phyloP scores from a whole-genome alignment of 2,888 invertebrate genomes.

The Tenodera sinensis region DNA sequence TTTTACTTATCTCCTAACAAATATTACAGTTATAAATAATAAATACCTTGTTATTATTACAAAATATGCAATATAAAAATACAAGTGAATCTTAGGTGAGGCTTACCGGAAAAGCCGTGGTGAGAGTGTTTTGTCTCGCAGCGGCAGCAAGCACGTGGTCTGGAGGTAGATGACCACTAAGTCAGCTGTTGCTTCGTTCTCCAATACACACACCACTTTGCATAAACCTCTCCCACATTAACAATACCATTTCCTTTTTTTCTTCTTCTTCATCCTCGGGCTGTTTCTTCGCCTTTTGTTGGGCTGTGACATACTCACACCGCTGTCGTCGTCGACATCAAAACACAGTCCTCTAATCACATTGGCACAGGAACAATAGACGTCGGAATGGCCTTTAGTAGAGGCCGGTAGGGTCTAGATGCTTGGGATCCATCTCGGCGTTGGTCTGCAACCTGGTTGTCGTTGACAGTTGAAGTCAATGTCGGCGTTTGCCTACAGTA shows the following conservation, averaged over 20 bases:
- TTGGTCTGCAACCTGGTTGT: neutral
- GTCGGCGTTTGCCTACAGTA: no score
- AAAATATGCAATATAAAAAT: neutral
- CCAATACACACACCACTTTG: neutral
- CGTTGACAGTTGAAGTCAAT: no score
- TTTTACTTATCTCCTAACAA: neutral
- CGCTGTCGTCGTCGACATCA: neutral
- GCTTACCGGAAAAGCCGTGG: constrained; percentile 8
- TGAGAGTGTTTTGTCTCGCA: neutral
- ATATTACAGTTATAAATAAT: constrained; percentile 5
- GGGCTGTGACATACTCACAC: neutral
- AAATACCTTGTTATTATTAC: neutral
- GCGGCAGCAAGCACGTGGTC: neutral
- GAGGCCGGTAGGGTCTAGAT: neutral
- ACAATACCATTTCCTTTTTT: neutral
- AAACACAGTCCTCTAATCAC: neutral
- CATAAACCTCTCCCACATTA: neutral
- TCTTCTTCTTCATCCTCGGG: neutral
- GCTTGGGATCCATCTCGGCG: neutral
- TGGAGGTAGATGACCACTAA: neutral
- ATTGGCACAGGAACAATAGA: neutral
- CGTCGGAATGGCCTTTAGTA: neutral
- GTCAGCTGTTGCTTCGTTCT: neutral
- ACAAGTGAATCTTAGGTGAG: neutral
- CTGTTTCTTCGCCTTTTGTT: neutral